These are phyloP conservation scores for Drosophila watanabei DNA, from an alignment of 1,140 invertebrate species.

Conservation along the genomic window DNA sequence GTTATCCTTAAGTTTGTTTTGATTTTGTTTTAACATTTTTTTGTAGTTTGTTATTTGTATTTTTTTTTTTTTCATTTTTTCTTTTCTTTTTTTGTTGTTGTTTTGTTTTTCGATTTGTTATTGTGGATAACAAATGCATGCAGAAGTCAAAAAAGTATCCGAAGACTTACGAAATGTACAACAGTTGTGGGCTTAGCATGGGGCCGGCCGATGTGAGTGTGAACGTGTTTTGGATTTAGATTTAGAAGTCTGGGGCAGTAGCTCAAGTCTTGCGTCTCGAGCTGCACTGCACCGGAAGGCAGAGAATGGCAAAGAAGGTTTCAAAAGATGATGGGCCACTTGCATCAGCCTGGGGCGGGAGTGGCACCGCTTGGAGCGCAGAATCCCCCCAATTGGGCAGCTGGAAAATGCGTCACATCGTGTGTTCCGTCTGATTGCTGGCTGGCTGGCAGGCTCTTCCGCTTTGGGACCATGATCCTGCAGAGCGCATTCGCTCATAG, in stretches of 20 bases:
- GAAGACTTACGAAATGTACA: constrained; percentile 35
- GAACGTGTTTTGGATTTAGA: constrained; percentile 1
- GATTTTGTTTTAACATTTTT: constrained; percentile 11
- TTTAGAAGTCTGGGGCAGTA: constrained; percentile 22
- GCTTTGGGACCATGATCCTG: background rate
- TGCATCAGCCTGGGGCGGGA: constrained; percentile 1
- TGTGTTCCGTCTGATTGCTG: background rate
- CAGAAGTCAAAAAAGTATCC: constrained; percentile 34
- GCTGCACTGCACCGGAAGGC: constrained; percentile 25
- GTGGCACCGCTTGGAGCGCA: background rate
- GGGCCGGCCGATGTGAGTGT: constrained; percentile 20
- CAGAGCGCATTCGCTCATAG: constrained; percentile 17
- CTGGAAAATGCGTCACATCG: constrained; percentile 19
- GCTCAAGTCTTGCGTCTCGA: constrained; percentile 16
- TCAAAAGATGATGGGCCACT: constrained; percentile 29
- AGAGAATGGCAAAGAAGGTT: constrained; percentile 16
- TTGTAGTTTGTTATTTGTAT: background rate
- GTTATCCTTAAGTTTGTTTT: constrained; percentile 7
- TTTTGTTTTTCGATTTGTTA: background rate
- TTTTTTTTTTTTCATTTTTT: background rate
- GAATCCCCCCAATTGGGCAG: background rate
- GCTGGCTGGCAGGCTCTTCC: constrained; percentile 7
- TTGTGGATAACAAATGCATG: constrained; percentile 41
- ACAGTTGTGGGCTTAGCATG: constrained; percentile 29
- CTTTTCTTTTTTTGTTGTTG: background rate